phyloP scores from a whole-genome alignment of 1,140 invertebrate species.

The Teleopsis dalmanni region DNA sequence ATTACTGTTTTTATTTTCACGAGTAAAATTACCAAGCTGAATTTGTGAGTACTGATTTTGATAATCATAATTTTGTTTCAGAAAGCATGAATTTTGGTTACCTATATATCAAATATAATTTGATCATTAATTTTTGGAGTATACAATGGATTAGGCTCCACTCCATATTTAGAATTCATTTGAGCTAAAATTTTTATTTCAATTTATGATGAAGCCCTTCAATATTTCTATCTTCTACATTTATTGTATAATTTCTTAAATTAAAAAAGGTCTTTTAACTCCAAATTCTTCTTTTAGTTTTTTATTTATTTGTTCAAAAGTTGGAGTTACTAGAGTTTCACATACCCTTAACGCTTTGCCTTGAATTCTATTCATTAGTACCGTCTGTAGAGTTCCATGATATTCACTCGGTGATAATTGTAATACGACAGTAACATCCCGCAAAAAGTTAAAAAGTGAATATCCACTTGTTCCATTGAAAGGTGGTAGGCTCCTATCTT shows the following conservation, averaged over 20 bases:
- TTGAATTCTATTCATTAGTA: too few relatives aligned
- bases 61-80: background rate
- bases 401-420: too few relatives aligned
- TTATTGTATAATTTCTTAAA: background rate
- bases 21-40: background rate
- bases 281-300: conserved; percentile 5
- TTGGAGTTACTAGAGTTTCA: conserved; percentile 1
- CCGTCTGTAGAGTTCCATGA: too few relatives aligned
- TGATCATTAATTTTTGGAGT: background rate
- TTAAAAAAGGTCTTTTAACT: conserved; percentile 3
- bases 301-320: background rate
- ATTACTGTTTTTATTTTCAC: conserved; percentile 3
- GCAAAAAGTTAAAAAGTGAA: too few relatives aligned
- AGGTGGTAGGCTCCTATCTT: too few relatives aligned
- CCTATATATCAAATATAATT: conserved; percentile 1
- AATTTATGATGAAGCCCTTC: conserved; percentile 1
- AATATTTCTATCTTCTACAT: background rate
- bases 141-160: conserved; percentile 1
- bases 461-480: too few relatives aligned
- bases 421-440: too few relatives aligned
- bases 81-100: too few relatives aligned
- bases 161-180: conserved; percentile 2
- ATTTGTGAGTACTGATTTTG: background rate
- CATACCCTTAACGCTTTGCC: too few relatives aligned
- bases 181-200: conserved; percentile 1